Evolutionary conservation across 2,888 invertebrate genomes (phyloP).

Genomic region (Agriopis aurantiaria): DNA sequence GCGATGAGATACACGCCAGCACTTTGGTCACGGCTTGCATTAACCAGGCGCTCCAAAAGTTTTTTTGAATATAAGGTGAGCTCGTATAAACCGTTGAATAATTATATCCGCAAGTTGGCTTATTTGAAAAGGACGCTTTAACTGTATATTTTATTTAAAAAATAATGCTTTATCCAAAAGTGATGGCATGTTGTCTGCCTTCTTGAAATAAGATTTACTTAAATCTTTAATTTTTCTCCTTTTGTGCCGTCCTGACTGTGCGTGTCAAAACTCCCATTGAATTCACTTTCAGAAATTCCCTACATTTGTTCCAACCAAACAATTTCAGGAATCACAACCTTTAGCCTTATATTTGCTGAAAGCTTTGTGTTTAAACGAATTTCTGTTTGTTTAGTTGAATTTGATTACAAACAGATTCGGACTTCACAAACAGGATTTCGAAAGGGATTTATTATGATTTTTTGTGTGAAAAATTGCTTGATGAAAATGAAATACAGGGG

Average conservation of each 20-base stretch:
- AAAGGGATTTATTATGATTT: conserved; percentile 5
- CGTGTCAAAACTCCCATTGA: not conserved
- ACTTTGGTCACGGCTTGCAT: too few species aligned
- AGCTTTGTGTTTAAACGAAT: conserved; percentile 19
- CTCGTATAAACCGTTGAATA: too few species aligned
- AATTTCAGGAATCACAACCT: conserved; percentile 15
- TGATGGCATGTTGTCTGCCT: not conserved
- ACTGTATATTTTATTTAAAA: too few species aligned
- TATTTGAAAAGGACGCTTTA: too few species aligned
- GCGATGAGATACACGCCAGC: too few species aligned
- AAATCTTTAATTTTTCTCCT: not conserved
- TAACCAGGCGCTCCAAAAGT: too few species aligned
- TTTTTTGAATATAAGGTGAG: too few species aligned
- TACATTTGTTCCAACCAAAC: conserved; percentile 16
- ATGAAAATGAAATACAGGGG: not conserved
- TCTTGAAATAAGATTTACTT: not conserved
- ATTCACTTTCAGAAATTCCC: conserved; percentile 1
- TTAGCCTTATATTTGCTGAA: conserved; percentile 14
- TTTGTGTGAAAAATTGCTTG: not conserved
- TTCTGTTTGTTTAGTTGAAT: conserved; percentile 20
- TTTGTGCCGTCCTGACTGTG: not conserved
- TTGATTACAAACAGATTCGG: conserved; percentile 17
- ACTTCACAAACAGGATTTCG: conserved; percentile 12
- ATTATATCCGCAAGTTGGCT: too few species aligned
- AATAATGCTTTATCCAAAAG: too few species aligned